Conservation (phyloP, 2,113 vertebrate genomes). For the Muntiacus reevesi region DNA sequence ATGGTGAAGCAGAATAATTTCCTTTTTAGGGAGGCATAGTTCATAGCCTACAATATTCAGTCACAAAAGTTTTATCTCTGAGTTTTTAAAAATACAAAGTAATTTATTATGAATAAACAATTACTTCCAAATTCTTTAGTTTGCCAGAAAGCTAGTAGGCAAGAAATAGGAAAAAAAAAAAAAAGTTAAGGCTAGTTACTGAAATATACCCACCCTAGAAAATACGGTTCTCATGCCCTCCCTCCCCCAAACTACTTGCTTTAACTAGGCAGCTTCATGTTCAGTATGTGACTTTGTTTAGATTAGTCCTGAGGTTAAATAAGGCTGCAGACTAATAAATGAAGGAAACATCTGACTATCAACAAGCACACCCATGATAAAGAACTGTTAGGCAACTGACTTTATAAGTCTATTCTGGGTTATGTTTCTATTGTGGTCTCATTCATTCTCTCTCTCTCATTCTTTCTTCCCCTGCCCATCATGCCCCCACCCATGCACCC, state of each 20-base stretch:
- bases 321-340: neutral
- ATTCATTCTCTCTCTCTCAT: neutral
- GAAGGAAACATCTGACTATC: slow-evolving; percentile 34
- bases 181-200: neutral
- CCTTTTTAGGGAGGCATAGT: neutral
- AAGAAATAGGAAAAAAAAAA: neutral
- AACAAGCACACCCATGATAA: slow-evolving; percentile 54
- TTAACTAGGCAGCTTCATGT: slow-evolving; percentile 33
- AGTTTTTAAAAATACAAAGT: neutral
- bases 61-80: neutral
- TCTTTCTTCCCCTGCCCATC: too few species aligned
- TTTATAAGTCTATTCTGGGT: neutral
- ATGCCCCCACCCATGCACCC: neutral
- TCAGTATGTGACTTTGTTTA: slow-evolving; percentile 31
- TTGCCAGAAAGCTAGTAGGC: neutral
- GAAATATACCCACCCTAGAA: neutral
- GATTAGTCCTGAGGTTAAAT: slow-evolving; percentile 46
- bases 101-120: neutral
- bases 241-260: neutral
- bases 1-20: neutral
- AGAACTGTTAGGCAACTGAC: slow-evolving; percentile 49
- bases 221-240: neutral
- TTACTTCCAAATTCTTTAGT: slow-evolving; percentile 6
- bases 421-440: neutral
- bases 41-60: neutral